phyloP scores from a whole-genome alignment of 1,140 invertebrate genomes.

The Microplitis demolitor region DNA sequence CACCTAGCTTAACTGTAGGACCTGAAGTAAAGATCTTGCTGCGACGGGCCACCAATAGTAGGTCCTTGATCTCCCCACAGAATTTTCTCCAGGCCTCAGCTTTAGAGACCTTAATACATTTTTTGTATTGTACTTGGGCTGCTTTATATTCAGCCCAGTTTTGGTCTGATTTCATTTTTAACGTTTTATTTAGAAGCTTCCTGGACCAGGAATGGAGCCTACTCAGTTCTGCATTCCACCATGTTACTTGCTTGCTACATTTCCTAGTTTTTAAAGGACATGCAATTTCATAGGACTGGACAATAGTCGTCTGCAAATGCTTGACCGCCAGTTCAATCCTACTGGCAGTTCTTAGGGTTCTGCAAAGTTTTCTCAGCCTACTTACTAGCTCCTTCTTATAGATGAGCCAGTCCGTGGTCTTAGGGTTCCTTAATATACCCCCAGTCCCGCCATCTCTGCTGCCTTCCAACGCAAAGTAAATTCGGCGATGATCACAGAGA shows the following conservation, averaged over 20 bases:
- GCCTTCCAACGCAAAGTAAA: neutral
- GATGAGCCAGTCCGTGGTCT: too few species aligned
- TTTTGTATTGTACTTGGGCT: neutral
- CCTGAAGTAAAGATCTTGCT: neutral
- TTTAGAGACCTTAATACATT: neutral
- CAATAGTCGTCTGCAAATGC: neutral
- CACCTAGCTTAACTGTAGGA: neutral
- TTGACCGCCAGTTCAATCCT: neutral
- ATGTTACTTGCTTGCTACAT: neutral
- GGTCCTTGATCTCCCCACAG: neutral
- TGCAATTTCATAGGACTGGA: neutral
- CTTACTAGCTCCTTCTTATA: too few species aligned
- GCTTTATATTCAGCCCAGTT: neutral
- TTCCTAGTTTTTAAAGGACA: neutral
- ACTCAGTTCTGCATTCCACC: neutral
- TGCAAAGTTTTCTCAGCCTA: too few species aligned
- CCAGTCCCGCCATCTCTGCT: neutral
- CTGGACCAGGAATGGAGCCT: neutral
- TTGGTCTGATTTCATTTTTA: neutral
- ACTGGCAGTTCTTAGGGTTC: neutral
- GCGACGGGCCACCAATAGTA: neutral
- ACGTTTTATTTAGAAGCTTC: neutral
- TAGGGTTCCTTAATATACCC: neutral
- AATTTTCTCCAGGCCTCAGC: neutral
- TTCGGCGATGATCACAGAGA: neutral